Evolutionary conservation across 1,140 invertebrate species (phyloP).

Genomic region (Drosophila asahinai): DNA sequence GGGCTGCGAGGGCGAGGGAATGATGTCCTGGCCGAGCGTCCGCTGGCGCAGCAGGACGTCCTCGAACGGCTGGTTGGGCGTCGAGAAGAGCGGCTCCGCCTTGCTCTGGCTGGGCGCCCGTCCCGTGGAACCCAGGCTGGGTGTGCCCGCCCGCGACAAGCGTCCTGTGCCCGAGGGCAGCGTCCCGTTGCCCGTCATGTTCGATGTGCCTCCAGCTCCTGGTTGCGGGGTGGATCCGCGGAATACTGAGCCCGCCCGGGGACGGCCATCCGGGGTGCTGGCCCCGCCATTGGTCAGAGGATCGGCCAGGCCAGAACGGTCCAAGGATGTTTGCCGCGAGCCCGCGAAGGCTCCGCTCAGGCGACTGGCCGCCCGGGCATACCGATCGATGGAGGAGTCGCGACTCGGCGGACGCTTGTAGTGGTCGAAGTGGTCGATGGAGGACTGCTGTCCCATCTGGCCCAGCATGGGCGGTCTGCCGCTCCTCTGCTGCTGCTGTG

Average conservation of each 20-base stretch:
- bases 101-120: constrained; percentile 66
- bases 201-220: constrained; percentile 81
- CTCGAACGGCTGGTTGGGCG: constrained; percentile 89
- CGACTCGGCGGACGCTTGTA: constrained; percentile 95
- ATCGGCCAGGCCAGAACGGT: constrained; percentile 86
- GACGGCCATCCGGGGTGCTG: constrained; percentile 86
- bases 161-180: constrained; percentile 85
- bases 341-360: constrained; percentile 85
- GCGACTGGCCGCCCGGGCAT: constrained; percentile 88
- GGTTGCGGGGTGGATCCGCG: constrained; percentile 60
- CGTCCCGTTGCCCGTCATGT: constrained; percentile 86
- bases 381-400: constrained; percentile 94
- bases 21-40: constrained; percentile 93
- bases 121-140: constrained; percentile 72
- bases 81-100: constrained; percentile 63
- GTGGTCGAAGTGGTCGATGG: constrained; percentile 94
- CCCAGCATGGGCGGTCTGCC: constrained; percentile 86
- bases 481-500: constrained; percentile 86
- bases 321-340: constrained; percentile 92
- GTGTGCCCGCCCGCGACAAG: constrained; percentile 85
- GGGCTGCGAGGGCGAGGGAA: constrained; percentile 92
- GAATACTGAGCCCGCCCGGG: constrained; percentile 85
- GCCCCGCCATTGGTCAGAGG: constrained; percentile 77
- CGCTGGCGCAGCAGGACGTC: constrained; percentile 92
- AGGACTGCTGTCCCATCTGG: constrained; percentile 86